These are phyloP conservation scores for Agapornis canus DNA, from an alignment of 2,797 vertebrate species.

Conservation along the genomic window DNA sequence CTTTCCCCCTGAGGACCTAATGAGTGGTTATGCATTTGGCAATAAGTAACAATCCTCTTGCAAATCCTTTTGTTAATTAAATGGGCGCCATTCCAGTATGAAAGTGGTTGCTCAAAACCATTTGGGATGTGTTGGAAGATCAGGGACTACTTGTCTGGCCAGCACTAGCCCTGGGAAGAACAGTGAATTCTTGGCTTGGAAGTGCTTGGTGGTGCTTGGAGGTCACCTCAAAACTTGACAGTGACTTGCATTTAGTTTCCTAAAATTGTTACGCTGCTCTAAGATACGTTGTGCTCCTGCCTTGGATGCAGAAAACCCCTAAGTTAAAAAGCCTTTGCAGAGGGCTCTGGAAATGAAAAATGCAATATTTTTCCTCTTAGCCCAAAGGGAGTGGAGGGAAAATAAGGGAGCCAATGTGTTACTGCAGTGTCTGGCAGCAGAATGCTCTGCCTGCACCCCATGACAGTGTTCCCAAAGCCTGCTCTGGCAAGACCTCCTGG, in stretches of 20 bases:
- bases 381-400: neutral
- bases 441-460: neutral
- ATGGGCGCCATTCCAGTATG: neutral
- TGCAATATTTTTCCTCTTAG: neutral
- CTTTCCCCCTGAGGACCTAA: neutral
- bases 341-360: neutral
- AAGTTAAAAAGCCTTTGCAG: neutral
- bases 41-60: neutral
- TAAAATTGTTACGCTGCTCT: neutral
- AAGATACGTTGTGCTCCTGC: neutral
- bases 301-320: rapidly evolving
- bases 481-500: neutral
- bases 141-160: neutral
- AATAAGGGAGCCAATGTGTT: neutral
- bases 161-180: neutral
- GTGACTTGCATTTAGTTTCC: neutral
- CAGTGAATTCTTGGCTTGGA: neutral
- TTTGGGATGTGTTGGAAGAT: neutral
- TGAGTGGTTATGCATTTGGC: conserved; percentile 18
- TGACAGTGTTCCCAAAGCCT: too few species aligned
- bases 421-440: rapidly evolving
- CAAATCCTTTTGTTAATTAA: conserved; percentile 52
- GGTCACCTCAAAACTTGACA: neutral
- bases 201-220: neutral
- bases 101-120: neutral